A percentile compares a stretch with the other conserved stretches of the same genome.
Conservation (phyloP, 2,113 vertebrate genomes). For the Trogon melanurus region DNA sequence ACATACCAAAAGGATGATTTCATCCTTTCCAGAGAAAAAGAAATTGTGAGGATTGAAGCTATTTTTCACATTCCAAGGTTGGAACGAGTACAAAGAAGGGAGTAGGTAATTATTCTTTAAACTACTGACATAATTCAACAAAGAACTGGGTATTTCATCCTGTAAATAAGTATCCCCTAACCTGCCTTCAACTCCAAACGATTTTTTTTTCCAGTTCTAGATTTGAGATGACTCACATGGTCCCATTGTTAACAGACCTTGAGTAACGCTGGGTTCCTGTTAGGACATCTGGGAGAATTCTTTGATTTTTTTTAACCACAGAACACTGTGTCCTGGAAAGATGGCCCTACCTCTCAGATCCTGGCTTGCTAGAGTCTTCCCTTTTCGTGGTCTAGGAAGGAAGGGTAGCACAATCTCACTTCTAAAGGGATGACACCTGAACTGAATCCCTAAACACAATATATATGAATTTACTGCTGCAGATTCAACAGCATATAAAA, state of each 20-base stretch:
- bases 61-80: slow-evolving; percentile 52
- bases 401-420: slow-evolving; percentile 89
- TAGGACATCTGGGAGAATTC: slow-evolving; percentile 73
- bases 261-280: slow-evolving; percentile 69
- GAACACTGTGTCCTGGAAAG: slow-evolving; percentile 47
- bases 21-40: neutral
- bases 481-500: slow-evolving; percentile 1
- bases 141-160: slow-evolving; percentile 56
- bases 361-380: slow-evolving; percentile 80
- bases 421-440: slow-evolving; percentile 93
- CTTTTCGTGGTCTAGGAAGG: slow-evolving; percentile 85
- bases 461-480: slow-evolving; percentile 48
- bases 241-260: slow-evolving; percentile 67
- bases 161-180: slow-evolving; percentile 63
- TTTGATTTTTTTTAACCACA: slow-evolving; percentile 47
- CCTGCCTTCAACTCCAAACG: slow-evolving; percentile 53
- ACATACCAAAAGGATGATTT: slow-evolving; percentile 58
- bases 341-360: slow-evolving; percentile 80
- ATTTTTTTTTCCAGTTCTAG: slow-evolving; percentile 61
- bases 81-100: slow-evolving; percentile 55
- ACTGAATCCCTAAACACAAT: slow-evolving; percentile 85
- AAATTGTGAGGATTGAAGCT: slow-evolving; percentile 28
- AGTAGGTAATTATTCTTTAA: slow-evolving; percentile 61
- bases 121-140: slow-evolving; percentile 52
- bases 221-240: slow-evolving; percentile 63